Base-by-base conservation (phyloP, 2,797 vertebrate genomes). In the Euthynnus affinis region DNA sequence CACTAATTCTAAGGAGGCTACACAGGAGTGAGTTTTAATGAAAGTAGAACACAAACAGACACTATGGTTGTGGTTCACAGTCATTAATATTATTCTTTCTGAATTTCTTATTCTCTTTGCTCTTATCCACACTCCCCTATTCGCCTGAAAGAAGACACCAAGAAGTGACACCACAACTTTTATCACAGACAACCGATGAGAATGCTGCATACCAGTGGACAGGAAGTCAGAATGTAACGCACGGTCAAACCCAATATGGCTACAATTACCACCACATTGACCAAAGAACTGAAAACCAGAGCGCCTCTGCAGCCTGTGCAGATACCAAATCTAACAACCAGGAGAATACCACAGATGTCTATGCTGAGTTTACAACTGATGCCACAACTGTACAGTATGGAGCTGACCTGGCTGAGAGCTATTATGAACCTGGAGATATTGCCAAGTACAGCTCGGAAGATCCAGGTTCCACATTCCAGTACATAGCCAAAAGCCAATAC, bases 181-280 rank as follows among this genome's bases (percentile, higher is more conserved):
- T 70, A 9, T 71, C 66, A 46, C 81, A 85, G 48, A 62, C 68
- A 71, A 22, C 60, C 61, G 79, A 23, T 20, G 79, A 81, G n/a
- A 82, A 60, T 48, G 48, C 76, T 78, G 59, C 81, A 17, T 86
- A 80, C 75, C 89, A 87, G 68, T 90, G 91, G 88, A 80, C 82
- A 59, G 86, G 32, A 66, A 56, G 58, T 74, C 68, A 78, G 51
- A 73, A 65, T 74, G 65, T 71, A 64, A 29, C 84, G 80, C 90
- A 90, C 71, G 76, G 77, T 79, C 90, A 91, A 76, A 87, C 85
- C 46, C 90, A 91, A 46, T 81, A 87, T 25, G 92, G 93, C 71
- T 93, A 93, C 84, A 93, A 92, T 85, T 93, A 93, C 84, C 93
- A 93, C 74, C 90, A 92, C 72, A 90, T 90, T n/a, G 91, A 94